These are phyloP conservation scores for Malurus melanocephalus DNA, from an alignment of 2,113 vertebrate species.

Conservation along the genomic window DNA sequence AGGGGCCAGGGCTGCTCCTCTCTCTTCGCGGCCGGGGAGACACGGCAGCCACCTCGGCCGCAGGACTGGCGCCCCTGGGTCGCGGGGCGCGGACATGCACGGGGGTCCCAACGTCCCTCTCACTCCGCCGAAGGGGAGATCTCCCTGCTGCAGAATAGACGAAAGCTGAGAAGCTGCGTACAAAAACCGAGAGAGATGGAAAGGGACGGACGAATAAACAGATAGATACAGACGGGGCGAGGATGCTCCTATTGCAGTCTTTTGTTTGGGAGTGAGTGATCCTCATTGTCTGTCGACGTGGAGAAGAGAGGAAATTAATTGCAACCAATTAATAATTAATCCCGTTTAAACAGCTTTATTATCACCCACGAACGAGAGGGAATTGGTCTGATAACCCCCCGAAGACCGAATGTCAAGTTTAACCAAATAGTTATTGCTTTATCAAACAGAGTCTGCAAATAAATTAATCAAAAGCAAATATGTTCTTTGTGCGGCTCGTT, in stretches of 20 bases:
- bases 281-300: constrained; percentile 43
- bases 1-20: neutral
- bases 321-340: constrained; percentile 90
- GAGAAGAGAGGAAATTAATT: constrained; percentile 80
- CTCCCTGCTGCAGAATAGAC: neutral
- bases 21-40: no score
- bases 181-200: neutral
- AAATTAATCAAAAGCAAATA: constrained; percentile 97
- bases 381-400: constrained; percentile 83
- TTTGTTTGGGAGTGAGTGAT: constrained; percentile 69
- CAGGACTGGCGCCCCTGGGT: neutral
- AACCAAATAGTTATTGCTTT: constrained; percentile 93
- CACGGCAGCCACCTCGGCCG: neutral
- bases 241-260: constrained; percentile 21
- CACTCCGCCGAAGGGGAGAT: neutral
- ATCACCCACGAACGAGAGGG: constrained; percentile 73
- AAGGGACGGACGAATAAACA: neutral
- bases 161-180: neutral
- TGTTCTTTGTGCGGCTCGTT: constrained; percentile 86
- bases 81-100: rapidly evolving
- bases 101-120: no score
- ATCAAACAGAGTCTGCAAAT: constrained; percentile 92
- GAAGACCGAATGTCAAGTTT: constrained; percentile 86
- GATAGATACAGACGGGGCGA: neutral
- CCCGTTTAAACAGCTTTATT: constrained; percentile 78